Conservation (phyloP, 2,797 vertebrate genomes). For the Sebastes wilsoni region DNA sequence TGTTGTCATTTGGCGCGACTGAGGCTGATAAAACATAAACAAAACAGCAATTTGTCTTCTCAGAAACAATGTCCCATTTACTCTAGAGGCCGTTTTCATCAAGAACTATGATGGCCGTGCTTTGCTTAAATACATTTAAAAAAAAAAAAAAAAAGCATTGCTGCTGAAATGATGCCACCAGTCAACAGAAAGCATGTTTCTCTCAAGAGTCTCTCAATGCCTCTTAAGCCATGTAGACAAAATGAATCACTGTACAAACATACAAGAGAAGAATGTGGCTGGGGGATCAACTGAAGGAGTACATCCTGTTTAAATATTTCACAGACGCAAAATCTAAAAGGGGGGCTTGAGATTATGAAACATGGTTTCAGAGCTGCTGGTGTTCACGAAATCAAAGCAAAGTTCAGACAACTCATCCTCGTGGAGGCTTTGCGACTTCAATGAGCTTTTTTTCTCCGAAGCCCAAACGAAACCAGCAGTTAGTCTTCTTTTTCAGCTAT, state of each 20-base stretch:
- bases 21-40: background rate
- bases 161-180: constrained; percentile 10
- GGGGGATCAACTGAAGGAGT: constrained; percentile 4
- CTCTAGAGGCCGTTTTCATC: background rate
- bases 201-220: background rate
- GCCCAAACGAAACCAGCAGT: constrained; percentile 30
- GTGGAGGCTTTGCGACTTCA: constrained; percentile 4
- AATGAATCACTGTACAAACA: constrained; percentile 23
- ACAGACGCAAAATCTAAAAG: constrained; percentile 28
- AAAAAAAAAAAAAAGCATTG: background rate
- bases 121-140: background rate
- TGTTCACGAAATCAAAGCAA: constrained; percentile 42
- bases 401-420: constrained; percentile 33
- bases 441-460: constrained; percentile 34
- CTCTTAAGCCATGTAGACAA: constrained; percentile 15
- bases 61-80: background rate
- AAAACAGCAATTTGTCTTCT: background rate
- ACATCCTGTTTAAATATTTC: constrained; percentile 53
- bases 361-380: constrained; percentile 28
- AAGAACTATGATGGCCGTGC: background rate
- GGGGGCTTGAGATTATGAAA: constrained; percentile 32
- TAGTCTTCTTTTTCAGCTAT: constrained; percentile 2
- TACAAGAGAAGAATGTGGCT: background rate
- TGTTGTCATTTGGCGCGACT: background rate
- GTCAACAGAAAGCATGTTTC: constrained; percentile 13